phyloP scores from a whole-genome alignment of 2,888 invertebrate genomes.

The Folsomia manolachei region DNA sequence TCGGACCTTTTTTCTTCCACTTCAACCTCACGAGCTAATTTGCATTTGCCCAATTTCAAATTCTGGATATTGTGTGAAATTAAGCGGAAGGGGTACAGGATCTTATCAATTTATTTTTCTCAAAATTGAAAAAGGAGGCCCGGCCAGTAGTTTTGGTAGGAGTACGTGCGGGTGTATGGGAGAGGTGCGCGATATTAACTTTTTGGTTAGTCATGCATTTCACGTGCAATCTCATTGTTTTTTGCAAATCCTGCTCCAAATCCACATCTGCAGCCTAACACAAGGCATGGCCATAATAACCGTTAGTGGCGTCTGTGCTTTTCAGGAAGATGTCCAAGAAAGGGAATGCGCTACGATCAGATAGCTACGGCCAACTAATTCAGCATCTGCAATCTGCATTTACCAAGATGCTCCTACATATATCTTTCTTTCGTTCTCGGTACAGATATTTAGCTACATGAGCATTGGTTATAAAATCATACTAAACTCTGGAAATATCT shows the following conservation, averaged over 20 bases:
- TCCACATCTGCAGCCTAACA: slow-evolving; percentile 11
- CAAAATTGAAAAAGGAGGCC: not conserved
- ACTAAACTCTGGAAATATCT: too few relatives aligned
- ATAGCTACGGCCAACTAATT: too few relatives aligned
- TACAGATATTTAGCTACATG: too few relatives aligned
- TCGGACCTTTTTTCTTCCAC: too few relatives aligned
- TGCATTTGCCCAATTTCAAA: not conserved
- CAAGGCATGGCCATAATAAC: slow-evolving; percentile 6
- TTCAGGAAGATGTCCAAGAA: too few relatives aligned
- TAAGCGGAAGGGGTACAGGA: not conserved
- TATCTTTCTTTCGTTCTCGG: too few relatives aligned
- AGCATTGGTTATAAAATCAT: too few relatives aligned
- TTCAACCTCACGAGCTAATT: not conserved
- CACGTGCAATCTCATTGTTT: slow-evolving; percentile 22
- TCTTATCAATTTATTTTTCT: not conserved
- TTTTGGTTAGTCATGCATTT: slow-evolving; percentile 29
- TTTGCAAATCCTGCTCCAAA: not conserved
- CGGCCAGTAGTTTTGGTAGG: not conserved
- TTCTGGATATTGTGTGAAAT: not conserved
- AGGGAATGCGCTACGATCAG: too few relatives aligned
- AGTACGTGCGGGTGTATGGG: not conserved
- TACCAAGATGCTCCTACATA: too few relatives aligned
- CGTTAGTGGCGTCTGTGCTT: slow-evolving; percentile 9
- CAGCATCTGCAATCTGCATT: too few relatives aligned
- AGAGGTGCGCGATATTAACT: slow-evolving; percentile 26